A percentile compares a stretch with the other conserved stretches of the same genome.
Evolutionary conservation across 2,797 vertebrate species (phyloP).

Genomic region (Eospalax fontanierii): DNA sequence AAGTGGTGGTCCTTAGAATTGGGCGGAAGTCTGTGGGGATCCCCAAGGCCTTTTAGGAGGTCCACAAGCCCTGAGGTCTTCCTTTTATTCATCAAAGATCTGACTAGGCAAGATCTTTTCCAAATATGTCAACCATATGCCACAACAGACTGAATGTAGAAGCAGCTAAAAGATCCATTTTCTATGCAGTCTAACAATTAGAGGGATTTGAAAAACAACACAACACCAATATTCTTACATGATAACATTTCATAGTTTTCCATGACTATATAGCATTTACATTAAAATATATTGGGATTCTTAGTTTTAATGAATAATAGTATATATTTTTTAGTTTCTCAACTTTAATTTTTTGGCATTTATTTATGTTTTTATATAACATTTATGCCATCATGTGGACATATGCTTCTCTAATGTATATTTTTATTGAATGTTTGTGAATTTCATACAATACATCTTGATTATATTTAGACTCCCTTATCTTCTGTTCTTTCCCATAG

Average conservation of each 20-base stretch:
- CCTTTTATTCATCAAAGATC: neutral
- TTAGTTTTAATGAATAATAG: slow-evolving; percentile 19
- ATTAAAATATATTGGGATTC: neutral
- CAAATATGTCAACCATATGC: neutral
- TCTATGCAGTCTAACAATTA: neutral
- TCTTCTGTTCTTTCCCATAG: no score
- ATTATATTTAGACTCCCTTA: no score
- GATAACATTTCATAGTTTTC: neutral
- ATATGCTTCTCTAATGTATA: no score
- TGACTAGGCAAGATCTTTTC: neutral
- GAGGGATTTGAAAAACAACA: slow-evolving; percentile 16
- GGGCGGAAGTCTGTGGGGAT: neutral
- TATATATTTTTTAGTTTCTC: neutral
- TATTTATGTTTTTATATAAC: no score
- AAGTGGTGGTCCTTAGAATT: neutral
- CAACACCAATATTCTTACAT: neutral
- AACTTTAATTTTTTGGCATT: neutral
- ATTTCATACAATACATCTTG: no score
- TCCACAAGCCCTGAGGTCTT: neutral
- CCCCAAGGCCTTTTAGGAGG: neutral
- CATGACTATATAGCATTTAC: neutral
- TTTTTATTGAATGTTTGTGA: no score
- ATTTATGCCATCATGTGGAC: no score
- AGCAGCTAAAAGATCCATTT: neutral
- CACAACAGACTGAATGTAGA: neutral